These are phyloP conservation scores for Mactromeris polynyma DNA, from an alignment of 2,888 invertebrate genomes.

Conservation along the genomic window DNA sequence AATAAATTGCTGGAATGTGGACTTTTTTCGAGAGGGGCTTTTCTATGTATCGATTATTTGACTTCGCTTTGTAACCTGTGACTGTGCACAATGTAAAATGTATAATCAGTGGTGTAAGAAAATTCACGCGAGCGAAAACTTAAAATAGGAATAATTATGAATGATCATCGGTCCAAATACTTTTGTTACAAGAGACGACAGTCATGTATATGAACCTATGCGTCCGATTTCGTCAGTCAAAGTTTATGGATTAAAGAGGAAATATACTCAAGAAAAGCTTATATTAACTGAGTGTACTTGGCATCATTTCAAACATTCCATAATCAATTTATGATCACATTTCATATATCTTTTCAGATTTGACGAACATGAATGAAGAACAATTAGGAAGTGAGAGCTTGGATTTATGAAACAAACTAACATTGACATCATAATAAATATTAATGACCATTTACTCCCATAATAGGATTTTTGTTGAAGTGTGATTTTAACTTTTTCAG, in stretches of 20 bases:
- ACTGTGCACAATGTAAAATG: not conserved
- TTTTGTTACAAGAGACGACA: slow-evolving; percentile 49
- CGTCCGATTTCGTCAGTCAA: slow-evolving; percentile 23
- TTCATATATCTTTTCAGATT: slow-evolving; percentile 38
- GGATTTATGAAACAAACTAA: not conserved
- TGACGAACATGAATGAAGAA: not conserved
- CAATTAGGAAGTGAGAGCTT: not conserved
- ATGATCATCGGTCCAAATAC: slow-evolving; percentile 40
- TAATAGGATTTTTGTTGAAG: not conserved
- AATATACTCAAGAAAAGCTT: not conserved
- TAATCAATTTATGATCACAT: slow-evolving; percentile 1
- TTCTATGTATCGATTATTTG: slow-evolving; percentile 28
- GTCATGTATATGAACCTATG: slow-evolving; percentile 11
- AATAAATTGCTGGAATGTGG: slow-evolving; percentile 33
- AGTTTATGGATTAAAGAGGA: slow-evolving; percentile 29
- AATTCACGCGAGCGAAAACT: slow-evolving; percentile 41
- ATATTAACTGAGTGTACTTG: not conserved
- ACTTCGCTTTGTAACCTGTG: slow-evolving; percentile 27
- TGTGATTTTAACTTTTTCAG: not conserved
- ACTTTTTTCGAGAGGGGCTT: slow-evolving; percentile 36
- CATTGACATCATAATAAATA: not conserved
- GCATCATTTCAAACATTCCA: not conserved
- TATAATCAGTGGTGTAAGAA: slow-evolving; percentile 21
- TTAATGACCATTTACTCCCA: not conserved
- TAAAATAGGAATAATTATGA: slow-evolving; percentile 47